Conservation (phyloP, 2,113 vertebrate species). For the Todiramphus chloris region DNA sequence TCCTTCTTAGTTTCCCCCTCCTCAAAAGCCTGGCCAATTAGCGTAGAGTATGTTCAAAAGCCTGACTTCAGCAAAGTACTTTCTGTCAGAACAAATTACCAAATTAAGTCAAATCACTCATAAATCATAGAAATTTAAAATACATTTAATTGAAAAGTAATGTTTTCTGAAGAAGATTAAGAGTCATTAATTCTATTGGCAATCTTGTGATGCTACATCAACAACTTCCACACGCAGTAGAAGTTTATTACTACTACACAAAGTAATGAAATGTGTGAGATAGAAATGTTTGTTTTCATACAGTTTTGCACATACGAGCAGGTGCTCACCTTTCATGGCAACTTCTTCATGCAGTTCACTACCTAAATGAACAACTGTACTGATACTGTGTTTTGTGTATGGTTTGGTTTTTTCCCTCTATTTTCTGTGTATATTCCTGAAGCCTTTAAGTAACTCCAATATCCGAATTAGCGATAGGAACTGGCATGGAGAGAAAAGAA, state of each 20-base stretch:
- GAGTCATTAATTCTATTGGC: neutral
- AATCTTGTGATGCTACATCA: neutral
- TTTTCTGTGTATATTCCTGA: neutral
- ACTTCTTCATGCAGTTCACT: neutral
- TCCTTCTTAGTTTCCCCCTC: neutral
- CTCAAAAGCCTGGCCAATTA: neutral
- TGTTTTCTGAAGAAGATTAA: neutral
- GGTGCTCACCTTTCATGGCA: neutral
- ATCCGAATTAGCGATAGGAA: neutral
- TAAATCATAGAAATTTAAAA: neutral
- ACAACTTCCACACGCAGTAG: neutral
- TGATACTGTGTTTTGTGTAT: neutral
- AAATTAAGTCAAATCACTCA: neutral
- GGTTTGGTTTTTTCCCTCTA: neutral
- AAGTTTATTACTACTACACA: neutral
- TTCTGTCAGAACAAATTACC: neutral
- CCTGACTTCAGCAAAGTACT: neutral
- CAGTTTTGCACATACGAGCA: neutral
- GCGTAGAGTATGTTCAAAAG: neutral
- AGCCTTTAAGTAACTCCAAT: neutral
- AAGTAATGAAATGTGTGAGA: neutral
- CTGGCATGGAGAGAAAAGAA: neutral
- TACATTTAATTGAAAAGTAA: neutral
- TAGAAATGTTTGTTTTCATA: neutral
- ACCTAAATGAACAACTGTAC: neutral